Evolutionary conservation across 2,888 invertebrate genomes (phyloP), one percentile per base, ranked within the genome.

Genomic region (Ectemnius lituratus): DNA sequence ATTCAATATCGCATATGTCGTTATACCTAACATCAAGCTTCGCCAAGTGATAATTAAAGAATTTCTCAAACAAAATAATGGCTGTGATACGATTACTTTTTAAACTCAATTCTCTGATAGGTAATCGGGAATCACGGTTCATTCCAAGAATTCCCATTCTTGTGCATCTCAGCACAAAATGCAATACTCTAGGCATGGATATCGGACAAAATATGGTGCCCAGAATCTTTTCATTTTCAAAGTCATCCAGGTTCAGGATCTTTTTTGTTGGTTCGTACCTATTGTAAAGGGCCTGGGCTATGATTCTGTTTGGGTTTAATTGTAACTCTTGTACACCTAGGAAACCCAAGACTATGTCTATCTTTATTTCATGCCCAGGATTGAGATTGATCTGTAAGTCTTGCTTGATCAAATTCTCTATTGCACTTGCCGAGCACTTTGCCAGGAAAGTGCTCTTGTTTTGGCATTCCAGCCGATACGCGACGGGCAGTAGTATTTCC

Each of bases 321-420:
- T 75, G 79, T 1, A 91, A 62, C 5, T 88, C 85, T 13, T 84
- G 78, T 2, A 73, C 70, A 5, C 82, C 70, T 0, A 87, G 70
- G 67, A 83, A 91, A 8, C 90, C 89, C 0, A 91, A 77, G 11
- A 91, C 78, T 46, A 91, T 88, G 37, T 91, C 91, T 14, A 88
- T 79, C 2, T 64, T 67, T 11, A 90, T 23, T 2, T 83, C 77
- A 27, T 81, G 80, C 1, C 86, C 86, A 16, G 73, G 83, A 0
- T 72, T 71, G 18, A 89, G 47, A 13, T 65, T 72, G 4, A 90
- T 18, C n/a, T 79, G 73, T 1, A 91, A 63, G 46, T 83, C 82
- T 62, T 85, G 86, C 46, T 83, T 86, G 0, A 88, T 81, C 4
- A 90, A 75, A 46, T 81, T 85, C 56, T 88, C 85, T 13, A 91